Conservation (phyloP, 2,113 vertebrate species). For the Alces alces region DNA sequence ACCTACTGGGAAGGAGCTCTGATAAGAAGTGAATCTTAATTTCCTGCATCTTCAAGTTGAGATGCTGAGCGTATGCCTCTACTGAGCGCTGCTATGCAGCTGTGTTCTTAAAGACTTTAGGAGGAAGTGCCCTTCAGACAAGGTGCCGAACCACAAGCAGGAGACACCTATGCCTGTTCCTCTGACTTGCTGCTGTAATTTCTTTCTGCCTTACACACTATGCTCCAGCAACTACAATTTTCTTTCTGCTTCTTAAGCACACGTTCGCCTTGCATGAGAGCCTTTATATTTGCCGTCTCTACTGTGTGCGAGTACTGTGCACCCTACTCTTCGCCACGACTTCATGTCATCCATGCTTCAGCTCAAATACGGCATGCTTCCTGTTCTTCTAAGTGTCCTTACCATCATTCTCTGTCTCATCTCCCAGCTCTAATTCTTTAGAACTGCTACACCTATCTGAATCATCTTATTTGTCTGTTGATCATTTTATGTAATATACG, state of each 20-base stretch:
- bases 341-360: background rate
- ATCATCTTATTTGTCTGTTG: background rate
- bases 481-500: background rate
- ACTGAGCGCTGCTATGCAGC: background rate
- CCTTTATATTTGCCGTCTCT: background rate
- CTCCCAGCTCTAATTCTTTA: background rate
- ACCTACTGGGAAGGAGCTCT: background rate
- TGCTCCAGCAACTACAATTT: background rate
- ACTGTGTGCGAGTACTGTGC: background rate
- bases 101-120: background rate
- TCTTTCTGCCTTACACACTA: background rate
- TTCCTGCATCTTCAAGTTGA: background rate
- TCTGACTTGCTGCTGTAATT: background rate
- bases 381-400: background rate
- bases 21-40: background rate
- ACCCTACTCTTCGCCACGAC: background rate
- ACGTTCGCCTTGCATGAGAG: background rate
- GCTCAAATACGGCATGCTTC: background rate
- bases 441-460: background rate
- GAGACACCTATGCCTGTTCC: rapidly evolving
- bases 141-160: background rate
- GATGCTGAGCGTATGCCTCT: background rate
- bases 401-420: background rate
- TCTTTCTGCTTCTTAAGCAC: background rate
- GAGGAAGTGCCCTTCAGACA: background rate